Base-by-base conservation (phyloP, 2,797 vertebrate genomes). In the Australoheros facetus region DNA sequence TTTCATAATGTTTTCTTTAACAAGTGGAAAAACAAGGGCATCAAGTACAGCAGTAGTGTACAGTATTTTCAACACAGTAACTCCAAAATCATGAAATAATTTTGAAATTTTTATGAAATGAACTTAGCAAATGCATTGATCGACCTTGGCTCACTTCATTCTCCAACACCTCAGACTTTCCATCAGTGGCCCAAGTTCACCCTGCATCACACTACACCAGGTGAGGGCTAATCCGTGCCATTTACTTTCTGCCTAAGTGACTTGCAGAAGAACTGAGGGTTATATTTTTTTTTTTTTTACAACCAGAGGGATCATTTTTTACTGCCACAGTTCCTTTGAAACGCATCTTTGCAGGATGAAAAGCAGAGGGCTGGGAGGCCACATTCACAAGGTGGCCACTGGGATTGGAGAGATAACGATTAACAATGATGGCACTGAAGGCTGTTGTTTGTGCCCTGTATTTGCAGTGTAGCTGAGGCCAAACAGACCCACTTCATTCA, bases 391-490 rank as follows among this genome's bases (percentile, higher is more conserved):
- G 56, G 57, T 45, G 23, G 12, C 32, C 12, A 19, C 55, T 0
- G 28, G 55, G 54, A 32, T 54, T 1, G 1, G 23, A 30, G 8
- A 75, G 54, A 62, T 64, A 37, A 66, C 16, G 7, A 39, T 66
- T 39, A 64, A 71, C 26, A 73, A 32, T 59, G 23, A 73, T 8
- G 42, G 2, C 21, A 60, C 19, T 56, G 23, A 64, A 64, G 45
- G 54, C 45, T 59, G 21, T 75, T 85, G 23, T 79, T 56, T 6
- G 2, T 53, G 34, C 4, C 57, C n/a, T 42, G 10, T 26, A 58
- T 85, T 78, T 71, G n/a, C 56, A 53, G 69, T 85, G 85, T 45
- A 79, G 28, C 56, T 2, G 26, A 83, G 64, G 70, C 58, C 77
- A 73, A 81, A 74, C 37, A 58, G 17, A 57, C n/a, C 57, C 62